Evolutionary conservation across 2,888 invertebrate species (phyloP).

Genomic region (Syrista parreyssii): DNA sequence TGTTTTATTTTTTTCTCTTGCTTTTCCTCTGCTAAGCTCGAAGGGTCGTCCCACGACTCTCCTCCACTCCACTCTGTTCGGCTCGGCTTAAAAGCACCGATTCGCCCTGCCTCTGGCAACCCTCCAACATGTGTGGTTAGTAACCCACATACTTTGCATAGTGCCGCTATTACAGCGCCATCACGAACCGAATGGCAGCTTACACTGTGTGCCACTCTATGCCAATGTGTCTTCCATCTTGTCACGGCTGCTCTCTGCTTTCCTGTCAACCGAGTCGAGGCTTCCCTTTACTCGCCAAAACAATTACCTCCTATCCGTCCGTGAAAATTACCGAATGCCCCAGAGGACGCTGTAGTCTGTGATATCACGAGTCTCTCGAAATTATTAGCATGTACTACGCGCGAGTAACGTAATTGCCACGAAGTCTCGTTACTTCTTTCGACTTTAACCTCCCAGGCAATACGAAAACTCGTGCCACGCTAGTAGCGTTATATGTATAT

Average conservation of each 20-base stretch:
- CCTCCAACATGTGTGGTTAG: constrained; percentile 29
- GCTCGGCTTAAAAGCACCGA: not conserved
- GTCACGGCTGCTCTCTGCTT: not conserved
- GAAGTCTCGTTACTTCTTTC: not conserved
- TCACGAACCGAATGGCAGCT: not conserved
- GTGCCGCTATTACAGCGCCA: constrained; percentile 2
- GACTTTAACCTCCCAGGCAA: not conserved
- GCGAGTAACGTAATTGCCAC: not conserved
- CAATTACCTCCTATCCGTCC: not conserved
- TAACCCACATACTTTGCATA: constrained; percentile 29
- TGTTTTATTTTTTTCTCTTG: constrained; percentile 30
- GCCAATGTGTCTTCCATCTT: not conserved
- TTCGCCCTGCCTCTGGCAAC: constrained; percentile 15
- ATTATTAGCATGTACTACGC: not conserved
- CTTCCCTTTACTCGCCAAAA: not conserved
- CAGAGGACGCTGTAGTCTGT: not conserved
- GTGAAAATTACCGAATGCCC: not conserved
- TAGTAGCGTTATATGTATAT: not conserved
- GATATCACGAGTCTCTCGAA: not conserved
- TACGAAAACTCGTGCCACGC: not conserved
- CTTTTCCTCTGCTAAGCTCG: constrained; percentile 5
- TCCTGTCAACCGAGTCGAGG: not conserved
- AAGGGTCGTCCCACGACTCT: not conserved
- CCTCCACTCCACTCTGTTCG: not conserved
- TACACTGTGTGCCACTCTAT: not conserved